Base-by-base conservation (phyloP, 2,888 invertebrate species). In the Microctonus hyperodae region DNA sequence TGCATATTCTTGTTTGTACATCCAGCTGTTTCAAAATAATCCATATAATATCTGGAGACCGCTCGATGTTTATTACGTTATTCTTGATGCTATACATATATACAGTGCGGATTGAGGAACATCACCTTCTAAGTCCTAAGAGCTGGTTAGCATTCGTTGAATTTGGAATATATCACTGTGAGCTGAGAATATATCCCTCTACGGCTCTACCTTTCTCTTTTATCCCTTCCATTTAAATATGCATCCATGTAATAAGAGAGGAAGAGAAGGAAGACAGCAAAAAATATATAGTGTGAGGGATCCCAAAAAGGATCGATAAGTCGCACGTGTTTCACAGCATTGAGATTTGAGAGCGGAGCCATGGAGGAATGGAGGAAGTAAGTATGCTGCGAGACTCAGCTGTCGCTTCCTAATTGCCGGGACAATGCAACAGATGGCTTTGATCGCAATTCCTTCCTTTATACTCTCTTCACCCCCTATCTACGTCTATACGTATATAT, bases 351-450 rank as follows among this genome's bases (percentile, higher is more conserved):
- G n/a, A n/a, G 80, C 81, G 81, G 64, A 77, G n/a, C n/a, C n/a
- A n/a, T n/a, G 81, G 64, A 77, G 79, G 77, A 81, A n/a, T n/a
- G 81, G 64, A 77, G 79, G 77, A 81, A 81, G 80, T 81, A 82
- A 82, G 82, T 81, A n/a, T n/a, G 79, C 79, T 78, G 75, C 75
- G 80, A 78, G 79, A 81, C 82, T 83, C 83, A 83, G 83, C 83
- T 83, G 83, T 83, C 83, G 83, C 83, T 81, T 83, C 82, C 83
- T 83, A 83, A 83, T 83, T 83, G 83, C 83, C 80, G 81, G 83
- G 83, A 83, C 83, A 83, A 83, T 83, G 83, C 83, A 83, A 83
- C 83, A 83, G 83, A 83, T 83, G 83, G 82, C 81, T 83, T 83
- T 83, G 83, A 83, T 83, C 83, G 82, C 83, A 78, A 83, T 77